These are phyloP conservation scores for Morus bassanus DNA, from an alignment of 2,797 vertebrate species.

Conservation along the genomic window DNA sequence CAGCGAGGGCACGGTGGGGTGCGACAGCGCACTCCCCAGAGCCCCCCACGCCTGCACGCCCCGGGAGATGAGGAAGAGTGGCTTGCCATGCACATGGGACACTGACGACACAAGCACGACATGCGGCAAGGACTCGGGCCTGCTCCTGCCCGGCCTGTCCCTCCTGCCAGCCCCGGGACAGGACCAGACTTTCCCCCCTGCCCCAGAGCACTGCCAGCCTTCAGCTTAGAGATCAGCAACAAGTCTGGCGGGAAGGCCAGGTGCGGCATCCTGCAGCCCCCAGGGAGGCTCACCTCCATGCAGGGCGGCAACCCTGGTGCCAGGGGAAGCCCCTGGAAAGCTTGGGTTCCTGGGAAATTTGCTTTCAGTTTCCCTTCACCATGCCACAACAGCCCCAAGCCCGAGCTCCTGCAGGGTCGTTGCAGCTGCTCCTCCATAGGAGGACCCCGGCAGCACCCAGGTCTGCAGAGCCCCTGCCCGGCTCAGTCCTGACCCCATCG, in stretches of 20 bases:
- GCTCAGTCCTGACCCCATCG: not conserved
- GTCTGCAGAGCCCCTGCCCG: rapidly evolving
- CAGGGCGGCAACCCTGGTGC: not conserved
- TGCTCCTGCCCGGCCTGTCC: not conserved
- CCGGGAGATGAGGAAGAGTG: not conserved
- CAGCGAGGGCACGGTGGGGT: not conserved
- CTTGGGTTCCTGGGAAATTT: not conserved
- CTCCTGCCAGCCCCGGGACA: not conserved
- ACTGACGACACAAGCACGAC: constrained; percentile 33
- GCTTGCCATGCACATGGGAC: constrained; percentile 49
- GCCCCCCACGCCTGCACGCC: not conserved
- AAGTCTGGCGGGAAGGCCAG: not conserved
- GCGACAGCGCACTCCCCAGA: not conserved
- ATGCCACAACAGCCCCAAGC: not conserved
- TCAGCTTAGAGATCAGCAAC: not conserved
- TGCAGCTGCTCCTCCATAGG: not conserved
- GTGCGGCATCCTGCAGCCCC: rapidly evolving
- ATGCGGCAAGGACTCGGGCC: constrained; percentile 3
- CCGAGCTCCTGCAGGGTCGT: not conserved
- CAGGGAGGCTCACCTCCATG: not conserved
- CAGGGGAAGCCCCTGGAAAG: not conserved
- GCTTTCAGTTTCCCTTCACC: not conserved
- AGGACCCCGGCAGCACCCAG: not conserved
- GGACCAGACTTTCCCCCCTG: not conserved
- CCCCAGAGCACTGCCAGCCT: not conserved